Base-by-base conservation (phyloP, 2,888 invertebrate species). In the Melipona bicolor region DNA sequence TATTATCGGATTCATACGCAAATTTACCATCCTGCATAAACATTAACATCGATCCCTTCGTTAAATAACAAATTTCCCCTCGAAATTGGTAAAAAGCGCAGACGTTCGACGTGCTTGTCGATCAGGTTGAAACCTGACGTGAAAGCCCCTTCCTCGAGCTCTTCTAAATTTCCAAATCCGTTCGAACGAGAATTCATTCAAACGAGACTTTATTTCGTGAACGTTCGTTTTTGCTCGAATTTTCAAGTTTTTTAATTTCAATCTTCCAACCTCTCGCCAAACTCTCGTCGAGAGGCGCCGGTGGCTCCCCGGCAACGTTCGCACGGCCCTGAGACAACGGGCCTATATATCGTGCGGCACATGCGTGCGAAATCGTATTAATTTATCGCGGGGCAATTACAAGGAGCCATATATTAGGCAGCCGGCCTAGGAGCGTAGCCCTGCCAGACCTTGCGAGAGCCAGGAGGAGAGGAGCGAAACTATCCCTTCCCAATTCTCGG, bases 361-460 rank as follows among this genome's bases (percentile, higher is more conserved):
- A 84, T 84, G 84, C 90, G 85, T 85, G 85, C 85, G 84, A 84
- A 84, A 84, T 84, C 84, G 91, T 91, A 92, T 93, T 93, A 93
- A 93, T 93, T 93, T 93, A 93, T 93, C 89, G 92, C 89, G 81
- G 88, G 89, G 93, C 91, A 93, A 93, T 93, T 93, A 93, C 93
- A 93, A 93, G 92, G 89, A 92, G 93, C 91, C 91, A 92, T 93
- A 92, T 91, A 93, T 93, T 92, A 93, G 88, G 88, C 88, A 86
- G 89, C 36, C 85, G 82, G 82, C 81, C 86, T 84, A 84, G 24
- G 83, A 88, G 83, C 79, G 81, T 81, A 70, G 75, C 69, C 67
- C 80, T 85, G 89, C 72, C 86, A 78, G 85, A 84, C 56, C 84
- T 77, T 67, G 43, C 77, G 83, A 68, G 77, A 76, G 71, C 50